A percentile compares a stretch with the other conserved stretches of the same genome.
Conservation (phyloP, 2,888 invertebrate genomes). For the Herminia tarsipennalis region DNA sequence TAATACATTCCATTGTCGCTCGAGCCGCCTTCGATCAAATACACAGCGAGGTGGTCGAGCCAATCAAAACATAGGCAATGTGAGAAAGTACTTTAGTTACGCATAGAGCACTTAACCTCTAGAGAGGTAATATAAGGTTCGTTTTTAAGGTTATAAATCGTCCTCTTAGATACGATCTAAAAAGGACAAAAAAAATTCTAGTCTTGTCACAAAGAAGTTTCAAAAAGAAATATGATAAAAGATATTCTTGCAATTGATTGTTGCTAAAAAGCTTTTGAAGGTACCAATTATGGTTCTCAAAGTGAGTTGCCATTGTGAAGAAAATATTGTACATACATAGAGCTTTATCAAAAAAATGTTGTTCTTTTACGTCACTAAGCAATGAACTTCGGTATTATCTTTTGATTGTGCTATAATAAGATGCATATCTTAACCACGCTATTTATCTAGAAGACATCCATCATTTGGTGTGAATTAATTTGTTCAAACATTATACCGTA, state of each 20-base stretch:
- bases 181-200: conserved; percentile 10
- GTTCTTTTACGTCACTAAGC: conserved; percentile 11
- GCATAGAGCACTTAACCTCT: conserved; percentile 24
- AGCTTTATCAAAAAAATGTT: conserved; percentile 15
- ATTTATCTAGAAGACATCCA: conserved; percentile 21
- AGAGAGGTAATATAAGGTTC: conserved; percentile 18
- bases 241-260: conserved; percentile 25
- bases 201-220: conserved; percentile 17
- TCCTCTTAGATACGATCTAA: conserved; percentile 6
- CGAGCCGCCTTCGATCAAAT: conserved; percentile 23
- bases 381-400: conserved; percentile 16
- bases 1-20: conserved; percentile 57
- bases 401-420: conserved; percentile 17
- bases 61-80: conserved; percentile 45
- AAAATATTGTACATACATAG: conserved; percentile 14
- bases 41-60: conserved; percentile 41
- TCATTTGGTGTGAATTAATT: conserved; percentile 32
- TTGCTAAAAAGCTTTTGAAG: conserved; percentile 22
- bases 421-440: conserved; percentile 24
- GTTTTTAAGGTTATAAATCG: conserved; percentile 23
- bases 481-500: conserved; percentile 30
- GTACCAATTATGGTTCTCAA: conserved; percentile 22
- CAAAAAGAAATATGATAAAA: conserved; percentile 23
- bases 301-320: conserved; percentile 9
- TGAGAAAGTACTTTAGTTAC: conserved; percentile 28